phyloP scores from a whole-genome alignment of 1,140 invertebrate genomes.

The Cryptotermes secundus region DNA sequence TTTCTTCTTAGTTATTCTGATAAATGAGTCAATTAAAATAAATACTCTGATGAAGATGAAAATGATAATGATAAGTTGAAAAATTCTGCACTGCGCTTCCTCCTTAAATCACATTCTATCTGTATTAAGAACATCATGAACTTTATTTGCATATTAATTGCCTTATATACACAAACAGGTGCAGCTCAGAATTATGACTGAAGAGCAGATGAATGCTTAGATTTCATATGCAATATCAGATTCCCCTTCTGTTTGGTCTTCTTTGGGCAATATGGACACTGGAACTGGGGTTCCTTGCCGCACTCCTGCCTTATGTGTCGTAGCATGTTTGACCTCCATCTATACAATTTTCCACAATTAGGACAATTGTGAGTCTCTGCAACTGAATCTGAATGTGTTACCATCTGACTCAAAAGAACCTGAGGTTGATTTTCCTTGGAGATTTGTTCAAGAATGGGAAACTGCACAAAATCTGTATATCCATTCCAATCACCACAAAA shows the following conservation, averaged over 20 bases:
- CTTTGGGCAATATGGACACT: conserved; percentile 42
- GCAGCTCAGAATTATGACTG: neutral
- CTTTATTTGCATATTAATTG: no score
- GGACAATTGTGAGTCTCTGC: conserved; percentile 39
- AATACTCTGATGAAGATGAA: no score
- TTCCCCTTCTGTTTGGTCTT: conserved; percentile 38
- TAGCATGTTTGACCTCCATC: conserved; percentile 39
- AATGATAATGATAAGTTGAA: no score
- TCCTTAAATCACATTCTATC: no score
- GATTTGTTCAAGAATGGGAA: neutral
- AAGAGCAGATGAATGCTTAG: neutral
- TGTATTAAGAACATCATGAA: no score
- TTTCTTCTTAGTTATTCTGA: no score
- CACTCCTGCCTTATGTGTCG: conserved; percentile 41
- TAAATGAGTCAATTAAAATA: no score
- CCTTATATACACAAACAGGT: no score
- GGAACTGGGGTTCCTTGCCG: conserved; percentile 45
- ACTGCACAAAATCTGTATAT: conserved; percentile 1
- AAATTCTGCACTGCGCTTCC: no score
- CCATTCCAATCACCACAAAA: neutral
- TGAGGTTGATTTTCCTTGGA: neutral
- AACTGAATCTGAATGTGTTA: neutral
- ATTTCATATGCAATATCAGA: conserved; percentile 37
- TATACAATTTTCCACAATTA: conserved; percentile 47
- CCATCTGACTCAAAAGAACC: neutral